Conservation (phyloP, 2,113 vertebrate genomes). For the Rhineura floridana region DNA sequence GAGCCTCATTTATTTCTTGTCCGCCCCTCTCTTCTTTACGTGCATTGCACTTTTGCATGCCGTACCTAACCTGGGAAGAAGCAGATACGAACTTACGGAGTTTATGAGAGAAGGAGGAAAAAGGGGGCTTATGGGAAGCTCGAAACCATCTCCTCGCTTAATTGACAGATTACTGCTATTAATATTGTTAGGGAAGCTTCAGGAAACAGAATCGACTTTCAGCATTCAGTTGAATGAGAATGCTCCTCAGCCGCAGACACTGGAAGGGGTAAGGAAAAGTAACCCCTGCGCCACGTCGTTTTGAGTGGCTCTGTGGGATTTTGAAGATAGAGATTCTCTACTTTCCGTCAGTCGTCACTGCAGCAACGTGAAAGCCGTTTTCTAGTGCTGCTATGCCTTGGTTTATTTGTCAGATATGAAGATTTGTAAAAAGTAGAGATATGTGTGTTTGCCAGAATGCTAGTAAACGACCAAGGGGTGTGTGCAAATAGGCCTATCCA, state of each 20-base stretch:
- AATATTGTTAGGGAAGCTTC: too few relatives aligned
- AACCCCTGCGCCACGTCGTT: not conserved
- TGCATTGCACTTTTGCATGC: not conserved
- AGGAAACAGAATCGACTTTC: too few relatives aligned
- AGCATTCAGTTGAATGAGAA: not conserved
- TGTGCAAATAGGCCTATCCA: not conserved
- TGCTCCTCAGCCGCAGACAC: not conserved
- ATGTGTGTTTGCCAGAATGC: not conserved
- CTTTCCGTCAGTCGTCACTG: not conserved
- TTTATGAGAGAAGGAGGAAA: not conserved
- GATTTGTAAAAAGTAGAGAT: too few relatives aligned
- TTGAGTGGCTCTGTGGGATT: not conserved
- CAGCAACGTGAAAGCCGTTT: not conserved
- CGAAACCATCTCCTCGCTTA: too few relatives aligned
- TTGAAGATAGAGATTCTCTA: not conserved
- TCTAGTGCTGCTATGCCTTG: not conserved
- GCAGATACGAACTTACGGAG: not conserved
- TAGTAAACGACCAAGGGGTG: too few relatives aligned
- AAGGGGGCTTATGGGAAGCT: too few relatives aligned
- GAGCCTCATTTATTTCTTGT: too few relatives aligned
- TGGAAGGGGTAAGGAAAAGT: not conserved
- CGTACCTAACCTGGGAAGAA: not conserved
- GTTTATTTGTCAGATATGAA: too few relatives aligned
- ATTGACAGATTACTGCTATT: too few relatives aligned
- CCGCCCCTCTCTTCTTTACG: not conserved